Percentiles rank a stretch among this genome's conserved stretches.
Evolutionary conservation across 1,140 invertebrate genomes (phyloP).

Genomic region (Ceratina calcarata): DNA sequence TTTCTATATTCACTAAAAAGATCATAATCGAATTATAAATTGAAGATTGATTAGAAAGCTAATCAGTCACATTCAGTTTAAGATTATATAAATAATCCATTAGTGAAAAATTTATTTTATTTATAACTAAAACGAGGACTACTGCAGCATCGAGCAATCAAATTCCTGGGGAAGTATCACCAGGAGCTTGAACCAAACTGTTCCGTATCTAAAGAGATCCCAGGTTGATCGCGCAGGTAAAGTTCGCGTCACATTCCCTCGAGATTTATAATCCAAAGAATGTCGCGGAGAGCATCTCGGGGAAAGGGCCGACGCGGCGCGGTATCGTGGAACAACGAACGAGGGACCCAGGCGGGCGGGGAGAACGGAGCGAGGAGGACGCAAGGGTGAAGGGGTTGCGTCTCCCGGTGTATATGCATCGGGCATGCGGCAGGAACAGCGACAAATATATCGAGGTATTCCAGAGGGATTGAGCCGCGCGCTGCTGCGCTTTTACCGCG

Average conservation of each 20-base stretch:
- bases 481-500: constrained; percentile 66
- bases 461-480: constrained; percentile 75
- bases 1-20: no score
- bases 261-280: constrained; percentile 56
- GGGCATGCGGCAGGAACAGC: constrained; percentile 58
- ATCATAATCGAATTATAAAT: no score
- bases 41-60: no score
- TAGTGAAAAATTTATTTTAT: no score
- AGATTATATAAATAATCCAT: no score
- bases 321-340: constrained; percentile 4
- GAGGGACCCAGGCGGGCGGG: no score
- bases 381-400: constrained; percentile 48
- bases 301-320: background rate
- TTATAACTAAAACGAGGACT: no score
- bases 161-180: no score
- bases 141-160: no score
- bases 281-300: constrained; percentile 24
- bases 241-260: constrained; percentile 34
- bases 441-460: constrained; percentile 80
- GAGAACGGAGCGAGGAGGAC: background rate
- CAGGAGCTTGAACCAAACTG: no score
- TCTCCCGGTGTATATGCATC: constrained; percentile 35
- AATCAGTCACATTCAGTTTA: no score
- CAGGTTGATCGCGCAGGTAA: constrained; percentile 39
- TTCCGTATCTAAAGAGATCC: constrained; percentile 22